Base-by-base conservation (phyloP, 2,113 vertebrate species). In the Actinemys pallida region DNA sequence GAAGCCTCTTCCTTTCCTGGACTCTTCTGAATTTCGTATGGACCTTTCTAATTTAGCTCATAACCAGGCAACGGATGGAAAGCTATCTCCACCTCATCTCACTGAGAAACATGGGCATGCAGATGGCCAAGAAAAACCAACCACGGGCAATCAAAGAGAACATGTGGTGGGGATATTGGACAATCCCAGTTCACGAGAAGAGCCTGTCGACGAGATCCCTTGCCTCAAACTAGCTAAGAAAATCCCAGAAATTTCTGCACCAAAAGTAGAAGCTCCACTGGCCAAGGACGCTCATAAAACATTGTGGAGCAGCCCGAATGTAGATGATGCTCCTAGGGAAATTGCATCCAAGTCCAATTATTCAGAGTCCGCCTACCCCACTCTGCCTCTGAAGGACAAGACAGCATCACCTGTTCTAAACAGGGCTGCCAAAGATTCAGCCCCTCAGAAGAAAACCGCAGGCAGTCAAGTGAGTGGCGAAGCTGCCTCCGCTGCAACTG, bases 351-450 rank as follows among this genome's bases (percentile, higher is more conserved):
- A 94, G 50, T 24, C 93, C 1, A 1, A 3, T 0, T 94, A 84
- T 90, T 50, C 69, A 27, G 56, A 90, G 88, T 59, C 49, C 56
- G 11, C 10, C 25, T 93, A 45, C 20, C 92, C 89, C 1, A 8
- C 47, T 9, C n/a, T 90, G 14, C 90, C 96, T 80, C 49, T 92
- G 50, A 98, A 97, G 93, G 97, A 98, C 54, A 98, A 90, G 83
- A 10, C 11, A 0, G 35, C 65, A 0, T 81, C 57, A 0, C 87
- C 96, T n/a, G 50, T 75, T 0, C 50, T 94, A 69, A 88, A 29
- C 86, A 95, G 56, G 83, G 57, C 65, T 1, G 50, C 94, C 78
- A 98, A 93, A 93, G 93, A 97, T 45, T 54, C 35, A 0, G 10
- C 2, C 2, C 82, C 31, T 0, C 93, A 81, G 11, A 98, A 95